These are phyloP conservation scores for Pelmatolapia mariae DNA, from an alignment of 2,113 vertebrate genomes.

Conservation along the genomic window DNA sequence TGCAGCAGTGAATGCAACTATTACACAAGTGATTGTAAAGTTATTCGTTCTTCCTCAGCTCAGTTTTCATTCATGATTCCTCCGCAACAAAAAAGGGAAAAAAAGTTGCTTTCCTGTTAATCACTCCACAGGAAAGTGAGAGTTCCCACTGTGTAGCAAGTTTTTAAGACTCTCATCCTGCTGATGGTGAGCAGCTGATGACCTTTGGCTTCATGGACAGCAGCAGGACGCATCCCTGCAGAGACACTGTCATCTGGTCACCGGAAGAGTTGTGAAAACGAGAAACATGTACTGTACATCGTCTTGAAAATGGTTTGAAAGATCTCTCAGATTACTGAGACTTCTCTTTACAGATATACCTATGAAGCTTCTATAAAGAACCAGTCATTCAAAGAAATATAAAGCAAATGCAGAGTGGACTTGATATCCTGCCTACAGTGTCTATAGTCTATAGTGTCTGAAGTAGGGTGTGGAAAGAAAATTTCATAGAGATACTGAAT, in stretches of 20 bases:
- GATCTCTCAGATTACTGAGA: background rate
- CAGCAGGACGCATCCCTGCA: background rate
- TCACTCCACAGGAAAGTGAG: background rate
- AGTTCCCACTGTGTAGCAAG: background rate
- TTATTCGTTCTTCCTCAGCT: background rate
- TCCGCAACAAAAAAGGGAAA: background rate
- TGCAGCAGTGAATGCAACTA: background rate
- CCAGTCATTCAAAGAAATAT: background rate
- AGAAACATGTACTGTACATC: background rate
- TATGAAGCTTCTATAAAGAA: background rate
- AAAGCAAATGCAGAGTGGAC: background rate
- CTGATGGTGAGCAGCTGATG: conserved; percentile 8
- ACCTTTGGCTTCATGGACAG: conserved; percentile 22
- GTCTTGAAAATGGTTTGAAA: background rate
- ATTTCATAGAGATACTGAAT: background rate
- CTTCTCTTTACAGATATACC: background rate
- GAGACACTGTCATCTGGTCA: background rate
- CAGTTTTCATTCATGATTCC: background rate
- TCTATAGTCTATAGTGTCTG: background rate
- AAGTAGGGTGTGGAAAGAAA: background rate
- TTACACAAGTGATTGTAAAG: background rate
- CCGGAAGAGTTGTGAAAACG: conserved; percentile 11
- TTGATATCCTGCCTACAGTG: background rate
- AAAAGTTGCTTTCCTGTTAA: background rate
- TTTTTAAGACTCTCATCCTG: background rate